Evolutionary conservation across 92 coral and sea anemone species (phyloP).

Genomic region (Parazoanthus atlanticus): DNA sequence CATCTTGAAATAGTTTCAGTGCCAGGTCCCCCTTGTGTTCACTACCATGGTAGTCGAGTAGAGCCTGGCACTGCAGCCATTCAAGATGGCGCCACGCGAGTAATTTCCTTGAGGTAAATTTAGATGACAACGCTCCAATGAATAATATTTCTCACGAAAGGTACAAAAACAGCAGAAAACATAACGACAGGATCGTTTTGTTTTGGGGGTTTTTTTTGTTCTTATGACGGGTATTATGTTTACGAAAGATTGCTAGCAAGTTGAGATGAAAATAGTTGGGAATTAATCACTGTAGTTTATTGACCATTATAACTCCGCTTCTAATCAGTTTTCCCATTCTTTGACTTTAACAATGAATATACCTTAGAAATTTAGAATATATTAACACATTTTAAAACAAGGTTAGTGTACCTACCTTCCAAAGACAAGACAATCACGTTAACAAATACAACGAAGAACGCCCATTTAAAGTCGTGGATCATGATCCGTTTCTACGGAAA

Average conservation of each 20-base stretch:
- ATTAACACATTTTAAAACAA: not conserved
- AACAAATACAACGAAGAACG: not conserved
- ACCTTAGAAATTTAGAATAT: not conserved
- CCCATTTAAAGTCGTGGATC: not conserved
- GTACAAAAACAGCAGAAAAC: not conserved
- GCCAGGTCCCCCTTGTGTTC: too few relatives aligned
- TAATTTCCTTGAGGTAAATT: not conserved
- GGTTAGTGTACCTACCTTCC: not conserved
- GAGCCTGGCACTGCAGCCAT: not conserved
- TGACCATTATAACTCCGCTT: not conserved
- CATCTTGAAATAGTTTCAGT: not conserved
- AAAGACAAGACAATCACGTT: not conserved
- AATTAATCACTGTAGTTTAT: not conserved
- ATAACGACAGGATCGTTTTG: not conserved
- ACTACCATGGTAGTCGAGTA: not conserved
- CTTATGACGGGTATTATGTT: too few relatives aligned
- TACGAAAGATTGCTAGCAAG: not conserved
- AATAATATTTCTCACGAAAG: not conserved
- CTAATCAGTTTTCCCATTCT: not conserved
- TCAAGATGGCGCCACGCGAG: not conserved
- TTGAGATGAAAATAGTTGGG: too few relatives aligned
- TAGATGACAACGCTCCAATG: not conserved
- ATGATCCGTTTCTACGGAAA: slow-evolving; percentile 1
- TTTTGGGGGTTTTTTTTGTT: too few relatives aligned
- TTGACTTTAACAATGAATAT: not conserved